Evolutionary conservation across 2,113 vertebrate genomes (phyloP).

Genomic region (Bettongia penicillata): DNA sequence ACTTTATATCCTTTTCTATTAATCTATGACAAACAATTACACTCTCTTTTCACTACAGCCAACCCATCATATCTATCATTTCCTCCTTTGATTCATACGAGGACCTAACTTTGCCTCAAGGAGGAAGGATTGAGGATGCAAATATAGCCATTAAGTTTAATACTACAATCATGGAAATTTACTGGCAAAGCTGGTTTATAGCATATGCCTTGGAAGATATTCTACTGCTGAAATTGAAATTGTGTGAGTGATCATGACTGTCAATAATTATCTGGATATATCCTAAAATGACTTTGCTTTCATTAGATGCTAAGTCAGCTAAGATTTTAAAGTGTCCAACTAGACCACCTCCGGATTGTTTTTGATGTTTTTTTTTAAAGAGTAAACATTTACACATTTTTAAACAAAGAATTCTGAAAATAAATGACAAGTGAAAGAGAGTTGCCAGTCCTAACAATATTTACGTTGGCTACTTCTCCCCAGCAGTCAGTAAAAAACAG

Average conservation of each 20-base stretch:
- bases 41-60: conserved; percentile 21
- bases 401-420: conserved; percentile 58
- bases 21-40: conserved; percentile 45
- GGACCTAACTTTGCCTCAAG: not conserved
- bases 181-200: conserved; percentile 36
- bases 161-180: conserved; percentile 53
- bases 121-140: conserved; percentile 30
- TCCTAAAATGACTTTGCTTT: conserved; percentile 18
- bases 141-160: conserved; percentile 32
- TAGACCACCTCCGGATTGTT: conserved; percentile 17
- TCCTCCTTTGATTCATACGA: conserved; percentile 50
- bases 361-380: conserved; percentile 13
- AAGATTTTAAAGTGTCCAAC: not conserved
- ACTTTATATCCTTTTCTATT: conserved; percentile 34
- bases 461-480: conserved; percentile 72
- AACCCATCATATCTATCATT: conserved; percentile 31
- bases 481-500: conserved; percentile 77
- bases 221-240: conserved; percentile 46
- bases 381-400: conserved; percentile 60
- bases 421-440: conserved; percentile 68
- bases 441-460: conserved; percentile 77
- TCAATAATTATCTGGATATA: conserved; percentile 55
- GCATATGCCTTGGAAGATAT: conserved; percentile 8
- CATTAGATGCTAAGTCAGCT: conserved; percentile 9
- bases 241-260: conserved; percentile 41